Evolutionary conservation across 2,888 invertebrate genomes (phyloP).

Genomic region (Ceraclea dissimilis): DNA sequence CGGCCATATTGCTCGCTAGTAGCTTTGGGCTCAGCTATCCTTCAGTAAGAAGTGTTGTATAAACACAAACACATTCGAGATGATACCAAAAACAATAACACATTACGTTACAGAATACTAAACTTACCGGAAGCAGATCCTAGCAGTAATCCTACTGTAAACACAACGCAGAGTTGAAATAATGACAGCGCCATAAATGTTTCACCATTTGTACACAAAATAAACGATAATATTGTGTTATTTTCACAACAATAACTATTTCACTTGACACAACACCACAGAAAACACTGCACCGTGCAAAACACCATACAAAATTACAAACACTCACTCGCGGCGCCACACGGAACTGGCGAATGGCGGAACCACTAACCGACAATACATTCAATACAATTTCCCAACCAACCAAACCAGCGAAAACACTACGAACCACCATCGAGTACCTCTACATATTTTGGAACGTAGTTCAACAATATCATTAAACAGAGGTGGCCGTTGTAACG

Average conservation of each 20-base stretch:
- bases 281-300: too few species aligned
- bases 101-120: slow-evolving; percentile 21
- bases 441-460: too few species aligned
- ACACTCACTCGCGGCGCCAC: slow-evolving; percentile 35
- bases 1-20: slow-evolving; percentile 20
- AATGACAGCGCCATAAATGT: slow-evolving; percentile 74
- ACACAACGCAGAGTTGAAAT: slow-evolving; percentile 60
- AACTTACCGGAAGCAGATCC: slow-evolving; percentile 23
- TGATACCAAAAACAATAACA: slow-evolving; percentile 1
- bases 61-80: slow-evolving; percentile 19
- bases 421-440: neutral
- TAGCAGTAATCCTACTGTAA: slow-evolving; percentile 38
- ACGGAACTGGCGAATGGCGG: neutral
- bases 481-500: too few species aligned
- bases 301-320: slow-evolving; percentile 31
- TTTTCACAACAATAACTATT: slow-evolving; percentile 40
- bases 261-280: slow-evolving; percentile 28
- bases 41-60: slow-evolving; percentile 19
- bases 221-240: slow-evolving; percentile 40
- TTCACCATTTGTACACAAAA: slow-evolving; percentile 56
- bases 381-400: too few species aligned
- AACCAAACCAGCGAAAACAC: neutral
- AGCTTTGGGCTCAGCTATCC: neutral
- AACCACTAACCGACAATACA: neutral
- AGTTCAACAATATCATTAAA: neutral